These are phyloP conservation scores for Portunus trituberculatus DNA, from an alignment of 1,140 invertebrate genomes.

Conservation along the genomic window DNA sequence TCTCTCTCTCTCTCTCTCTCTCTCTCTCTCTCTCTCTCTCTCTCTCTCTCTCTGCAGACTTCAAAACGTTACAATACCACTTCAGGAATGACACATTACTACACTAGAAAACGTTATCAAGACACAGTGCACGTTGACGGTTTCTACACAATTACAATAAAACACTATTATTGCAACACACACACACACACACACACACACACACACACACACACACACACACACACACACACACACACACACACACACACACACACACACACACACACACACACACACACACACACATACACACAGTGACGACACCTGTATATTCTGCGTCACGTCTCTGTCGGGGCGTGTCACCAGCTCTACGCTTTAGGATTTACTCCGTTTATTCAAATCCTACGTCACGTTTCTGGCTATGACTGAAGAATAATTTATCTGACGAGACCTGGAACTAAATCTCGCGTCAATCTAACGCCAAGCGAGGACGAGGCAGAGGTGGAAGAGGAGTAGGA, in stretches of 20 bases:
- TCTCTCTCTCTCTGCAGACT: too few species aligned
- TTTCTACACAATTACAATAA: too few species aligned
- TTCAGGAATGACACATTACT: too few species aligned
- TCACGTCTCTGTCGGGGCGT: neutral
- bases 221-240: neutral
- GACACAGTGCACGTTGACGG: too few species aligned
- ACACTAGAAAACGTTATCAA: too few species aligned
- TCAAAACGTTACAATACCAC: too few species aligned
- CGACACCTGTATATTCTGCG: constrained; percentile 10
- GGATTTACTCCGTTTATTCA: neutral
- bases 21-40: too few species aligned
- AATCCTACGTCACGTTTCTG: neutral
- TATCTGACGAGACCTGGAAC: constrained; percentile 3
- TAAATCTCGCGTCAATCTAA: neutral
- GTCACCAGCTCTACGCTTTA: neutral
- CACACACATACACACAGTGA: neutral
- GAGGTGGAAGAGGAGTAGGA: neutral
- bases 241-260: neutral
- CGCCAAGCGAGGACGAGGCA: neutral
- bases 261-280: neutral
- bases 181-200: neutral
- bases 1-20: too few species aligned
- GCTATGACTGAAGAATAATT: neutral
- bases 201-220: neutral
- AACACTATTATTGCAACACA: neutral